A percentile compares a stretch with the other conserved stretches of the same genome.
phyloP scores from a whole-genome alignment of 2,888 invertebrate species.

The Pseudanteris insignis region DNA sequence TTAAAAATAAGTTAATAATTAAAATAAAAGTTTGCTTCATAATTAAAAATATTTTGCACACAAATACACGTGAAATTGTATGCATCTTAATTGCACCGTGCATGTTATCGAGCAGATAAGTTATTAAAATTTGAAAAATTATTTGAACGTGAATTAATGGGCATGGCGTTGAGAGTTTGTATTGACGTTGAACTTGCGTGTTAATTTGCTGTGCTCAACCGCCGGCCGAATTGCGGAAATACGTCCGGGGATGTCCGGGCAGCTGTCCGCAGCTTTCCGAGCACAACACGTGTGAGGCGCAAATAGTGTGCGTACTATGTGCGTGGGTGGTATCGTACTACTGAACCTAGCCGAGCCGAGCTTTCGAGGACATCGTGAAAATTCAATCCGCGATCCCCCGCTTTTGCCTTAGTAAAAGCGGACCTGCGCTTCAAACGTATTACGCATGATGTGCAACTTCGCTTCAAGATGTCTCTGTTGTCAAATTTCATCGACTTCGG shows the following conservation, averaged over 20 bases:
- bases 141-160: no score
- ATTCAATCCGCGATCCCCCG: constrained; percentile 30
- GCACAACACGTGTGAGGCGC: constrained; percentile 59
- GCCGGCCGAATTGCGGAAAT: no score
- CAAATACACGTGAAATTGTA: neutral
- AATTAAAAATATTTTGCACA: neutral
- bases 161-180: constrained; percentile 1
- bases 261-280: no score
- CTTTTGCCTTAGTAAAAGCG: constrained; percentile 41
- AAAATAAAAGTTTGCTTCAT: no score
- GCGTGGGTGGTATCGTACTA: constrained; percentile 68
- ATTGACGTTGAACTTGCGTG: neutral
- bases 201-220: no score
- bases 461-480: no score
- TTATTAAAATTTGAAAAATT: no score
- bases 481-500: no score
- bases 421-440: constrained; percentile 56
- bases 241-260: constrained; percentile 6
- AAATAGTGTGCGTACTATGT: constrained; percentile 68
- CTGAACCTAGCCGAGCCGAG: constrained; percentile 63
- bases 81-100: no score
- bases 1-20: no score
- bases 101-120: no score
- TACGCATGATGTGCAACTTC: no score
- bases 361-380: constrained; percentile 39